Base-by-base conservation (phyloP, 2,797 vertebrate genomes). In the Xyrichtys novacula region DNA sequence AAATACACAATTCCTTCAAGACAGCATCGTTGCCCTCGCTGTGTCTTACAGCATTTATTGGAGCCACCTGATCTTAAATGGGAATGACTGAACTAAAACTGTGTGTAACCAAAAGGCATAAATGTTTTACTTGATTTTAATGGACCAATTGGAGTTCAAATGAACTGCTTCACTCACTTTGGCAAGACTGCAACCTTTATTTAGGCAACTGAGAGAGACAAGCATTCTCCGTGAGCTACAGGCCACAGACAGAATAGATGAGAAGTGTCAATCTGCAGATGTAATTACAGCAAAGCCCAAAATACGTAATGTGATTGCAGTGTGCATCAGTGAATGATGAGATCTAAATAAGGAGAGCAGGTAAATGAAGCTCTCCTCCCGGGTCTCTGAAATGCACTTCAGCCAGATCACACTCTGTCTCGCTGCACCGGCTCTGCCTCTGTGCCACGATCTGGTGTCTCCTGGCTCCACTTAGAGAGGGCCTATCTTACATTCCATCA, bases 401-500 rank as follows among this genome's bases (percentile, higher is more conserved):
- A 47, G 57, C 38, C 49, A 38, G 40, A 49, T 67, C 43, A 48
- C 46, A 65, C 36, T 66, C 47, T 7, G 47, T 62, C 52, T 69
- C 68, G 36, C 26, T 65, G 52, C 48, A 44, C 32, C 73, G 53
- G 32, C 67, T 68, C 73, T 29, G 46, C 46, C 38, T 63, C 53
- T 60, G 43, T 32, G 74, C 40, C 43, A 36, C 8, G 22, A 40
- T 64, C 57, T 47, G 57, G 19, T 72, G 43, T 42, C 48, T 77
- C 57, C 52, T 79, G 65, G 73, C 71, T 54, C 40, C 5, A 38
- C 36, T 65, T 46, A 42, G 15, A 74, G 53, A 48, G 32, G 46
- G 60, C 39, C 62, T 64, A 71, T 76, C 65, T 73, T 44, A 72
- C 67, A 79, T 77, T 88, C 84, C 73, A 84, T 83, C 73, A 79